phyloP scores from a whole-genome alignment of 2,797 vertebrate species.

The Acipenser oxyrinchus region DNA sequence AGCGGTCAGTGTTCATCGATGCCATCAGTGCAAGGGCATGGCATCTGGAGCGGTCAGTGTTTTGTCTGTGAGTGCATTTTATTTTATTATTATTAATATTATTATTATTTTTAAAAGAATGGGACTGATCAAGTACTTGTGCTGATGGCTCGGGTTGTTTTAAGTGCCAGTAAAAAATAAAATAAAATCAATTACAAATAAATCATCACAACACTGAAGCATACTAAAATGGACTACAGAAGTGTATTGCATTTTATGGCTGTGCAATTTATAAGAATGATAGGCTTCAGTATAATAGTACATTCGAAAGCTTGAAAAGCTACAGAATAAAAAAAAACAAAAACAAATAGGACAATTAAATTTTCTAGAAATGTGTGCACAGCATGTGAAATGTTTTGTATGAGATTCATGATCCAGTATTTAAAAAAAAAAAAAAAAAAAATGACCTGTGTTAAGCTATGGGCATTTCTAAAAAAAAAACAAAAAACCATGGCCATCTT shows the following conservation, averaged over 20 bases:
- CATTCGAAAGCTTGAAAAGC: conserved; percentile 62
- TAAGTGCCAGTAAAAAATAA: not conserved
- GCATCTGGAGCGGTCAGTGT: no score
- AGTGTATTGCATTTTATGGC: not conserved
- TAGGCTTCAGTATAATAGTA: conserved; percentile 13
- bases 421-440: conserved; percentile 15
- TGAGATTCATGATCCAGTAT: conserved; percentile 43
- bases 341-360: conserved; percentile 12
- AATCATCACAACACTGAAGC: conserved; percentile 58
- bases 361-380: conserved; percentile 55
- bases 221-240: conserved; percentile 45
- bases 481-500: conserved; percentile 57
- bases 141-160: not conserved
- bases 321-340: conserved; percentile 52
- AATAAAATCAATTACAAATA: not conserved
- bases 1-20: no score
- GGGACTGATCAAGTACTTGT: no score
- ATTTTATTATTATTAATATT: no score
- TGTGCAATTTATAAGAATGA: conserved; percentile 38
- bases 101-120: no score
- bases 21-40: no score
- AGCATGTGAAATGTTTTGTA: conserved; percentile 53
- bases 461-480: conserved; percentile 50
- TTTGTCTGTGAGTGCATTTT: no score
- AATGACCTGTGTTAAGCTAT: conserved; percentile 42